A percentile compares a stretch with the other conserved stretches of the same genome.
Evolutionary conservation across 2,797 vertebrate species (phyloP).

Genomic region (Ciconia nigra): DNA sequence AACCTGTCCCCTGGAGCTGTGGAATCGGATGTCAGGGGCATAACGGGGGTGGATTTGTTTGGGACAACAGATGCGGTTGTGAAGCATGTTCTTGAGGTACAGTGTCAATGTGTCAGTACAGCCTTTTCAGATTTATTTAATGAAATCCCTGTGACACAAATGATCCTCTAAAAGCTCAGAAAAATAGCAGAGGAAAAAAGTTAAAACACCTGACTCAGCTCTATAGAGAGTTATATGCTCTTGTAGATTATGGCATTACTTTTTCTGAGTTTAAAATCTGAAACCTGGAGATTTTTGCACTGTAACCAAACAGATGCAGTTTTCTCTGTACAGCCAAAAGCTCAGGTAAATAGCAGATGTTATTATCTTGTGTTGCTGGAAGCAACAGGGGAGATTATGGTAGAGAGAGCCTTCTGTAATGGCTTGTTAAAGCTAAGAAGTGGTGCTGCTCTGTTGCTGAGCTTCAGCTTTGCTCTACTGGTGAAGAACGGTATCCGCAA

Average conservation of each 20-base stretch:
- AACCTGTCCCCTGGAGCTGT: constrained; percentile 94
- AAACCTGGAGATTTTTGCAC: background rate
- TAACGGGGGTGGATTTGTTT: constrained; percentile 94
- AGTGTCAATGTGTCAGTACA: too few species aligned
- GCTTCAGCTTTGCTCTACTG: background rate
- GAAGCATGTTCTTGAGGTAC: constrained; percentile 97
- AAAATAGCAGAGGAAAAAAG: background rate
- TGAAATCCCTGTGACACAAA: too few species aligned
- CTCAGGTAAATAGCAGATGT: background rate
- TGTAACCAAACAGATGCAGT: too few species aligned
- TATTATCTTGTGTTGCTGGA: background rate
- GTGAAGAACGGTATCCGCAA: background rate
- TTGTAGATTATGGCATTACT: background rate
- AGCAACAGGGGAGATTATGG: background rate
- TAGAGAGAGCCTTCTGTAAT: background rate
- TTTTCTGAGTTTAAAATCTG: background rate
- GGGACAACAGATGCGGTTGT: constrained; percentile 95
- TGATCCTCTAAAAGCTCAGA: background rate
- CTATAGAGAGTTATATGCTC: background rate
- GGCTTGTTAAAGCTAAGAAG: background rate
- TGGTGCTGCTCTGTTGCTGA: background rate
- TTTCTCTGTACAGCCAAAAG: background rate
- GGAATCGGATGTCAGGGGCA: constrained; percentile 91
- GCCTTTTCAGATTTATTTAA: background rate
- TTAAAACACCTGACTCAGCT: background rate